phyloP scores from a whole-genome alignment of 2,888 invertebrate species.

The Drosophila mimetica region DNA sequence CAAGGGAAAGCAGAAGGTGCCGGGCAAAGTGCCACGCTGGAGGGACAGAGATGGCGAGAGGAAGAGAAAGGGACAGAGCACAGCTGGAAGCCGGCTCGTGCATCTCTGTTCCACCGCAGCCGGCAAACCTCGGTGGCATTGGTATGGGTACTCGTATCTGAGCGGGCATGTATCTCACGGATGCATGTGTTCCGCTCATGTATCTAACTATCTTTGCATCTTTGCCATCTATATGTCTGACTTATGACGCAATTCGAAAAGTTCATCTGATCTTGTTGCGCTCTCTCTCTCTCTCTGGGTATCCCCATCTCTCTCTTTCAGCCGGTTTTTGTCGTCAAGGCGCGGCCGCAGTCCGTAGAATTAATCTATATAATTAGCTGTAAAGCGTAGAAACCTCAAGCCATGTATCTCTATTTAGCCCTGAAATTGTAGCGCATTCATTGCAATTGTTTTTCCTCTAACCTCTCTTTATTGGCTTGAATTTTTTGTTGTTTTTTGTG shows the following conservation, averaged over 20 bases:
- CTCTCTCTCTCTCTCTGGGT: background rate
- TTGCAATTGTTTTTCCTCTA: slow-evolving; percentile 32
- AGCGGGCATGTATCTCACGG: slow-evolving; percentile 29
- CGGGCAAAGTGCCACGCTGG: background rate
- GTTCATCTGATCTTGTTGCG: slow-evolving; percentile 46
- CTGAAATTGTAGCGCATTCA: slow-evolving; percentile 60
- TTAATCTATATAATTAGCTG: slow-evolving; percentile 63
- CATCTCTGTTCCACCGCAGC: slow-evolving; percentile 32
- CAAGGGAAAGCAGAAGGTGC: slow-evolving; percentile 39
- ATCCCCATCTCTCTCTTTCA: background rate
- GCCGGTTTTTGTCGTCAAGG: slow-evolving; percentile 2
- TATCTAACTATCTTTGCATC: slow-evolving; percentile 62
- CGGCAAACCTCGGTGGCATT: slow-evolving; percentile 36
- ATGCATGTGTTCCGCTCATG: slow-evolving; percentile 44
- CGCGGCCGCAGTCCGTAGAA: slow-evolving; percentile 36
- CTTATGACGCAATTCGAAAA: slow-evolving; percentile 71
- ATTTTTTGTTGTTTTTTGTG: background rate
- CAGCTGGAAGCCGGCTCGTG: slow-evolving; percentile 56
- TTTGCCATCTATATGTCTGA: slow-evolving; percentile 55
- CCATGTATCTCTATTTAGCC: slow-evolving; percentile 60
- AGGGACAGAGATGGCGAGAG: slow-evolving; percentile 3
- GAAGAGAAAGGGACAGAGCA: slow-evolving; percentile 23
- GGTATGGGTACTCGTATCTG: background rate
- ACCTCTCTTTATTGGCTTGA: slow-evolving; percentile 16
- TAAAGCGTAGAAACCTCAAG: slow-evolving; percentile 32